Base-by-base conservation (phyloP, 2,113 vertebrate genomes). In the Bos javanicus region DNA sequence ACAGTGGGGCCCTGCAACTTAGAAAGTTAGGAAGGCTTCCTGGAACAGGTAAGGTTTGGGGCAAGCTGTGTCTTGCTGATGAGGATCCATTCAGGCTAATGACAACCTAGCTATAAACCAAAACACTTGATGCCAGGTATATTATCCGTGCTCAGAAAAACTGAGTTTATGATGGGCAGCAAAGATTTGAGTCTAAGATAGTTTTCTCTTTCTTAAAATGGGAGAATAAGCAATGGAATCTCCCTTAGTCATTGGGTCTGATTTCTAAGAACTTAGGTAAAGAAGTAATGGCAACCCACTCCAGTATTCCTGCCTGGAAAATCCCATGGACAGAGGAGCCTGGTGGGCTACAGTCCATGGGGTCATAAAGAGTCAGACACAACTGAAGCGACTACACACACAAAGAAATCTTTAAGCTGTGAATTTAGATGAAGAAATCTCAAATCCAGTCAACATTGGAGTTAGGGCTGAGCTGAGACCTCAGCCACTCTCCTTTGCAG, bases 401-500 rank as follows among this genome's bases (percentile, higher is more conserved):
- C n/a, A 23, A 39, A 39, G 19, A 71, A 50, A 46, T 74, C 67
- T 86, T 67, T 90, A 59, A 80, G 50, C 60, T 91, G 48, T 78
- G 87, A 50, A 62, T 59, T 96, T 84, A 74, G 57, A 81, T 60
- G 36, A 23, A 54, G 30, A 57, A 83, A 56, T 71, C 54, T 59
- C 30, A 43, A 11, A 17, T 46, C 48, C 33, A 2, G 6, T 57
- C 2, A 12, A 17, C 43, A 85, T 2, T n/a, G 57, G 39, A 13
- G 85, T 13, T n/a, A 8, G 48, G 30, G 0, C 4, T 25, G 26
- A 39, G 54, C 21, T 4, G 4, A 12, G 67, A 30, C 59, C 11
- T 64, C 19, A 2, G 14, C 28, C 21, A 0, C 12, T 19, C 15
- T 2, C 39, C 30, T 28, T 50, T 2, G 0, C 3, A 15, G 12